Evolutionary conservation across 2,113 vertebrate genomes (phyloP).

Genomic region (Podiceps cristatus): DNA sequence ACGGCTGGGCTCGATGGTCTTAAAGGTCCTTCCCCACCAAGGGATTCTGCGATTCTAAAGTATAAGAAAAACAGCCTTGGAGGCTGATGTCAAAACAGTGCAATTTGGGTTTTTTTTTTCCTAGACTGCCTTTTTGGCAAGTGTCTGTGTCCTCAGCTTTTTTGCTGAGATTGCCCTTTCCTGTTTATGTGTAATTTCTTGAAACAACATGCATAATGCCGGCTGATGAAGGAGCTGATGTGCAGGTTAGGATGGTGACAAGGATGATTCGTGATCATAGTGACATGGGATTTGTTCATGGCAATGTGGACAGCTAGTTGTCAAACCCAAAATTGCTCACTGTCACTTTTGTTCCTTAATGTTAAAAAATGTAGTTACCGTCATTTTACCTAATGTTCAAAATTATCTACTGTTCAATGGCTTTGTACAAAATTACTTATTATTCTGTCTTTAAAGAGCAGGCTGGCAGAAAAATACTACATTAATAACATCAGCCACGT

Average conservation of each 20-base stretch:
- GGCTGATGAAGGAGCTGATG: not conserved
- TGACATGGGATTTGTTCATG: not conserved
- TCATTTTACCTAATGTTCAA: not conserved
- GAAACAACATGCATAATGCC: not conserved
- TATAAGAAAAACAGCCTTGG: not conserved
- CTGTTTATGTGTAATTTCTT: not conserved
- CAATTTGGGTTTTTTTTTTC: not conserved
- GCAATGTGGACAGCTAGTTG: not conserved
- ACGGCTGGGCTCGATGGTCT: no score
- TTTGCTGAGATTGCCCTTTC: not conserved
- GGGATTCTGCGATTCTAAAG: not conserved
- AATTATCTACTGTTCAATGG: not conserved
- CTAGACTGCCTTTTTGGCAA: not conserved
- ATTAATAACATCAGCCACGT: not conserved
- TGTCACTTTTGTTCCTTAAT: not conserved
- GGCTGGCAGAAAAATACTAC: not conserved
- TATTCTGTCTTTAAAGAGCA: not conserved
- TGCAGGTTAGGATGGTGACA: not conserved
- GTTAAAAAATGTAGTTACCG: not conserved
- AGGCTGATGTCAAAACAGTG: not conserved
- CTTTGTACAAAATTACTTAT: not conserved
- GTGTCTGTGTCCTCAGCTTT: not conserved
- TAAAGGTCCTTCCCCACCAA: no score
- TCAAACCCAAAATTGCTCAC: rapidly evolving
- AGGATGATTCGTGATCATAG: not conserved